Evolutionary conservation across 2,113 vertebrate genomes (phyloP), one percentile per base, ranked within the genome.

Genomic region (Hippocampus barbouri): DNA sequence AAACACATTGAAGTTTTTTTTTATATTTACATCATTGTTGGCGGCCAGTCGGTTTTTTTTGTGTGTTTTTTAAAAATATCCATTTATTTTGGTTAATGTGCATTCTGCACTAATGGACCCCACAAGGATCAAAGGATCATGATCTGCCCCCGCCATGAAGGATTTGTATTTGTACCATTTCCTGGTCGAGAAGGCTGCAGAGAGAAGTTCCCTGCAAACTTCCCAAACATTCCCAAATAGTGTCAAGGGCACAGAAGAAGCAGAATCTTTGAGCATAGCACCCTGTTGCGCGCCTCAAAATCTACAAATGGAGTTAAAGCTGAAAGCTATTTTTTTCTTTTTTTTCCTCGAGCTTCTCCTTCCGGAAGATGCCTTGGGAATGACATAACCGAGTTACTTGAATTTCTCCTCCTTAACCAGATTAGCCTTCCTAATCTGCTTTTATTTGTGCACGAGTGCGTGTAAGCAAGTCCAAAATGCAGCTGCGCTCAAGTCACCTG

Each of bases 361-460:
- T 67, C 14, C n/a, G 72, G 51, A 71, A 72, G 81, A 5, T 23
- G 18, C 23, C 56, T 27, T 62, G 27, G 68, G 34, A 72, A 75
- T 56, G 25, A 56, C 62, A 43, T 74, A 77, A 82, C 69, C 20
- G 54, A 76, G 61, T 85, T 76, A 72, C 61, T 67, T 11, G 20
- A 80, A 63, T 79, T 80, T 76, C 59, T 75, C 71, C 75, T 70
- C 72, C 78, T 38, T 79, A 83, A 87, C 73, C 70, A 74, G 77
- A 89, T 82, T 82, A 76, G 25, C 40, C 59, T 16, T 18, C 25
- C 56, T 83, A 79, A 85, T 76, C 43, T 78, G 75, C 66, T 73
- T 69, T 75, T 59, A 25, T 65, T 7, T 67, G 18, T 70, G 54
- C 56, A 16, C 71, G 69, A 66, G 34, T 59, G 30, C 4, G 11